These are phyloP conservation scores for Brachionus plicatilis DNA, from an alignment of 1,140 invertebrate species.

Conservation along the genomic window DNA sequence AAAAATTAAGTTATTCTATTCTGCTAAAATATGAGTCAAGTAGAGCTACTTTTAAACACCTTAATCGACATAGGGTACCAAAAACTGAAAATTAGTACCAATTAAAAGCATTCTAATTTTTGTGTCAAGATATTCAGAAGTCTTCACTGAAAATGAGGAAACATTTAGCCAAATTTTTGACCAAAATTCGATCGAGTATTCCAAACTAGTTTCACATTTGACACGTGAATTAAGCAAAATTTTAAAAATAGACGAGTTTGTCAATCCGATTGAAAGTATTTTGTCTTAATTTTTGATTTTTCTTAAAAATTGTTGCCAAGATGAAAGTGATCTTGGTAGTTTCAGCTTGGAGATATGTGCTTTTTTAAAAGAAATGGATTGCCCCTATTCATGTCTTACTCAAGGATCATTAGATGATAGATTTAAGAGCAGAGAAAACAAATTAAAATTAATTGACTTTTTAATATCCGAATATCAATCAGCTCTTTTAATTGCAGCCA, in stretches of 20 bases:
- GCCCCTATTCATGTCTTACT: background rate
- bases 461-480: slow-evolving; percentile 27
- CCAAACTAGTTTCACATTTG: slow-evolving; percentile 24
- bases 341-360: slow-evolving; percentile 20
- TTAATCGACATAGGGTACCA: slow-evolving; percentile 2
- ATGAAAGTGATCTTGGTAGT: background rate
- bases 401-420: background rate
- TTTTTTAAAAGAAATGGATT: slow-evolving; percentile 29
- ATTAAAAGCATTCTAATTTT: background rate
- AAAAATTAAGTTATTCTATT: background rate
- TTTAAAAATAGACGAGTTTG: slow-evolving; percentile 22
- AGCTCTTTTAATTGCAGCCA: background rate
- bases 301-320: background rate
- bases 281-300: background rate
- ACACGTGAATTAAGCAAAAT: background rate
- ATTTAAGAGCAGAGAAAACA: background rate
- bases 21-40: slow-evolving; percentile 10
- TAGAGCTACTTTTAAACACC: background rate
- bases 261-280: slow-evolving; percentile 35
- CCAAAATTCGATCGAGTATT: background rate
- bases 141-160: background rate
- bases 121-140: background rate
- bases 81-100: background rate
- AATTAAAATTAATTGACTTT: slow-evolving; percentile 35
- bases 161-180: background rate